These are phyloP conservation scores for Machaerirhynchus nigripectus DNA, from an alignment of 2,113 vertebrate species.

Conservation along the genomic window DNA sequence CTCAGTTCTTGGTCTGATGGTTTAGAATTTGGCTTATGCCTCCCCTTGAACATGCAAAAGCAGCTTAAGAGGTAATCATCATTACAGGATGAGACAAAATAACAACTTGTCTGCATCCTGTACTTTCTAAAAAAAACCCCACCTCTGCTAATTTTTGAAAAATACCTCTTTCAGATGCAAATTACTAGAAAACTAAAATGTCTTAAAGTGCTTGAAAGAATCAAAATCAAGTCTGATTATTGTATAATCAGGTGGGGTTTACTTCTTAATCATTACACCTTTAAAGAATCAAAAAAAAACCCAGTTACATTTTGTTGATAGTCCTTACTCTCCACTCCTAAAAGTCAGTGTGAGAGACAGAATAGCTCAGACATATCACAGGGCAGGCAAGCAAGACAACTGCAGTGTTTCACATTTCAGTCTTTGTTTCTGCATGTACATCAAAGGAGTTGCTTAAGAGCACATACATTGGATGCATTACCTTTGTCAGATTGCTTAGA, in stretches of 20 bases:
- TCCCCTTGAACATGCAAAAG: neutral
- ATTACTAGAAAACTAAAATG: neutral
- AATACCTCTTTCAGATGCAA: neutral
- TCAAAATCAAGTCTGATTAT: neutral
- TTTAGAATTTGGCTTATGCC: neutral
- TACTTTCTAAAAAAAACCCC: neutral
- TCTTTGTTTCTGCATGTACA: neutral
- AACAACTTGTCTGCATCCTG: neutral
- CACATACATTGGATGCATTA: slow-evolving; percentile 69
- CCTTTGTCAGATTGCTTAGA: slow-evolving; percentile 97
- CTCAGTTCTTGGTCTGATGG: neutral
- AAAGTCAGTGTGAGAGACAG: neutral
- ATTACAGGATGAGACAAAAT: neutral
- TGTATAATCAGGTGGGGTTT: neutral
- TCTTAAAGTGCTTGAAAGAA: neutral
- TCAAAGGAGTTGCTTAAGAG: neutral
- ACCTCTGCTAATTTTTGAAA: neutral
- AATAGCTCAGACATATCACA: neutral
- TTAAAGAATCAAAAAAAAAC: neutral
- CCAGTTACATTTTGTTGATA: neutral
- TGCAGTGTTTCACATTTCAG: neutral
- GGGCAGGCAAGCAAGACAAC: neutral
- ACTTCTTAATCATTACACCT: neutral
- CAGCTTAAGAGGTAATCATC: neutral
- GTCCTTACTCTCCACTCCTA: neutral